phyloP scores from a whole-genome alignment of 2,797 vertebrate species.

The Falco rusticolus region DNA sequence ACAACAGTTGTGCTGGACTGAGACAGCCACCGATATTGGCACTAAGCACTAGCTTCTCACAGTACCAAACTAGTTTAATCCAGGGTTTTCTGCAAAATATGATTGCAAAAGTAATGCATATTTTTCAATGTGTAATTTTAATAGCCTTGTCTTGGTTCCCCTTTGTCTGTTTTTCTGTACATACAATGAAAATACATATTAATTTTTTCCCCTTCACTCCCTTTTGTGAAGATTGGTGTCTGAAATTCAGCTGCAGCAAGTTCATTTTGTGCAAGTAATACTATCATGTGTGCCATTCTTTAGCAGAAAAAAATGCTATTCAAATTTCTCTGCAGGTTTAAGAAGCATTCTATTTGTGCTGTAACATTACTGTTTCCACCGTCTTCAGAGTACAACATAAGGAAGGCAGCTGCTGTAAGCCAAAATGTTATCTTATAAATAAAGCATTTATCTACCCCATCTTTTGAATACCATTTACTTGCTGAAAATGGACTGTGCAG shows the following conservation, averaged over 20 bases:
- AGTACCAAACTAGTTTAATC: background rate
- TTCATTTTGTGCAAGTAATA: constrained; percentile 22
- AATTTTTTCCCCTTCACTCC: background rate
- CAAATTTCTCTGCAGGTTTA: background rate
- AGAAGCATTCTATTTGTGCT: constrained; percentile 32
- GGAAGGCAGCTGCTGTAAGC: background rate
- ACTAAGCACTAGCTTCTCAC: background rate
- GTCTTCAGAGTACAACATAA: background rate
- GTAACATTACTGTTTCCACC: background rate
- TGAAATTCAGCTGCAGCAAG: background rate
- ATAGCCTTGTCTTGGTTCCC: background rate
- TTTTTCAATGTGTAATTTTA: constrained; percentile 37
- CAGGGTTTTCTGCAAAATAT: background rate
- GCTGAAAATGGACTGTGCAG: background rate
- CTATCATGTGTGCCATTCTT: background rate
- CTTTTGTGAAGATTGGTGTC: background rate
- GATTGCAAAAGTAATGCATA: background rate
- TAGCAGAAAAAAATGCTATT: constrained; percentile 29
- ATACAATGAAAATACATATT: background rate
- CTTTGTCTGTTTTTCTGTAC: background rate
- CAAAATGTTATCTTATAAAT: constrained; percentile 35
- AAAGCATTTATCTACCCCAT: constrained; percentile 23
- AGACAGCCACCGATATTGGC: background rate
- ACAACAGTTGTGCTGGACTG: background rate
- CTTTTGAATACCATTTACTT: constrained; percentile 32